Percentiles rank a stretch among this genome's conserved stretches.
phyloP scores from a whole-genome alignment of 2,797 vertebrate genomes.

The Spheniscus humboldti region DNA sequence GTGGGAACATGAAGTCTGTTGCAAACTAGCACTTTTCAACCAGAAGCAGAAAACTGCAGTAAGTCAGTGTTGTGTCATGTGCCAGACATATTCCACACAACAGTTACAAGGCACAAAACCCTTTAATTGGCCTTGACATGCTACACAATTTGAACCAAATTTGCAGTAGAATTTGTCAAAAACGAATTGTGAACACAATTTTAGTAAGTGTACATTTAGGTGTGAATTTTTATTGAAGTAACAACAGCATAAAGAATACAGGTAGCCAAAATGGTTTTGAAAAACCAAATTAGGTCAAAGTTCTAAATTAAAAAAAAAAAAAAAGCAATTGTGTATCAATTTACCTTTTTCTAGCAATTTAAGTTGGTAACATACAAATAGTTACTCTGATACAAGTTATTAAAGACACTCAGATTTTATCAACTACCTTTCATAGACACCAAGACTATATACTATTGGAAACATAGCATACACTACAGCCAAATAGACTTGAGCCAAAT shows the following conservation, averaged over 20 bases:
- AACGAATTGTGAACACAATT: constrained; percentile 98
- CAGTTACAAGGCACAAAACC: constrained; percentile 79
- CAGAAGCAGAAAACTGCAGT: constrained; percentile 78
- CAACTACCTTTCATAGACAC: constrained; percentile 89
- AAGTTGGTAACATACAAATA: constrained; percentile 94
- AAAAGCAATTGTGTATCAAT: constrained; percentile 81
- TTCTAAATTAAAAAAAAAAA: constrained; percentile 76
- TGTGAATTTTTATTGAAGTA: constrained; percentile 99
- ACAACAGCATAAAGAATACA: constrained; percentile 99
- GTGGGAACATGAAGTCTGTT: constrained; percentile 72
- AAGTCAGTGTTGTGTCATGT: constrained; percentile 76
- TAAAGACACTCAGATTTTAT: constrained; percentile 84
- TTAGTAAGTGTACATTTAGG: constrained; percentile 93
- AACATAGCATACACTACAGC: constrained; percentile 91
- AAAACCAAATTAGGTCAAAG: constrained; percentile 89
- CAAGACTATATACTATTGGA: constrained; percentile 86
- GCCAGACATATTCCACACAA: constrained; percentile 79
- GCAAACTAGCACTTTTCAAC: constrained; percentile 77
- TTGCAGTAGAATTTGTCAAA: constrained; percentile 91
- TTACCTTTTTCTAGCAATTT: constrained; percentile 88
- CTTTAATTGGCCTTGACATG: constrained; percentile 78
- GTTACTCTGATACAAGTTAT: constrained; percentile 90
- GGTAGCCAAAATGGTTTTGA: constrained; percentile 91
- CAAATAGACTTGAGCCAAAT: constrained; percentile 85
- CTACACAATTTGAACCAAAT: constrained; percentile 84